Evolutionary conservation across 2,797 vertebrate species (phyloP).

Genomic region (Channallabes apus): DNA sequence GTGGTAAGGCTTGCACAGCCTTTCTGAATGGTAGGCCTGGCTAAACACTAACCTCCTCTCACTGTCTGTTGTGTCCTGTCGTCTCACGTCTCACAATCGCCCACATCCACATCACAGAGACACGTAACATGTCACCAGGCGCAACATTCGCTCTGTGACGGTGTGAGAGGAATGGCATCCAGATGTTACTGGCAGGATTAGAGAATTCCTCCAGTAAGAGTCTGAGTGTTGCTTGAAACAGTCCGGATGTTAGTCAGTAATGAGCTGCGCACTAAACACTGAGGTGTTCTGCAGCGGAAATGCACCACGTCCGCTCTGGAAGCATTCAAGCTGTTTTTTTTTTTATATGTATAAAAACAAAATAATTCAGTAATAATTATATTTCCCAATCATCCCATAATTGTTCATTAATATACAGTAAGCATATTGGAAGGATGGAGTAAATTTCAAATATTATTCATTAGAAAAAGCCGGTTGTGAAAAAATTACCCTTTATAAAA

Average conservation of each 20-base stretch:
- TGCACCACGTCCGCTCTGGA: not conserved
- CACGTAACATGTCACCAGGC: not conserved
- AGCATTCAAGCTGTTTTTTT: not conserved
- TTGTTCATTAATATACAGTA: no score
- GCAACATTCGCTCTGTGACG: not conserved
- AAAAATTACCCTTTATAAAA: no score
- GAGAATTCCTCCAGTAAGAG: not conserved
- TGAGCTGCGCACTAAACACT: not conserved
- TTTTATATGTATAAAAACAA: not conserved
- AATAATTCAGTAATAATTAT: not conserved
- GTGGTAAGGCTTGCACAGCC: conserved; percentile 83
- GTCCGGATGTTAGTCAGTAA: not conserved
- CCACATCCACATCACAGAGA: not conserved
- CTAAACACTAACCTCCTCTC: conserved; percentile 64
- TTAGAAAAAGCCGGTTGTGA: not conserved
- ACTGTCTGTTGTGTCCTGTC: conserved; percentile 24
- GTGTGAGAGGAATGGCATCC: not conserved
- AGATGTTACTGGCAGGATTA: not conserved
- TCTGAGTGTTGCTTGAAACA: not conserved
- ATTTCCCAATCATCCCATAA: not conserved
- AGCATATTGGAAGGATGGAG: no score
- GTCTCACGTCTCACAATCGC: not conserved
- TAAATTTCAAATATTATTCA: not conserved
- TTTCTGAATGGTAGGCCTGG: conserved; percentile 74
- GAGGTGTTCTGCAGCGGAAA: not conserved